Evolutionary conservation across 2,888 invertebrate genomes (phyloP).

Genomic region (Luperina testacea): DNA sequence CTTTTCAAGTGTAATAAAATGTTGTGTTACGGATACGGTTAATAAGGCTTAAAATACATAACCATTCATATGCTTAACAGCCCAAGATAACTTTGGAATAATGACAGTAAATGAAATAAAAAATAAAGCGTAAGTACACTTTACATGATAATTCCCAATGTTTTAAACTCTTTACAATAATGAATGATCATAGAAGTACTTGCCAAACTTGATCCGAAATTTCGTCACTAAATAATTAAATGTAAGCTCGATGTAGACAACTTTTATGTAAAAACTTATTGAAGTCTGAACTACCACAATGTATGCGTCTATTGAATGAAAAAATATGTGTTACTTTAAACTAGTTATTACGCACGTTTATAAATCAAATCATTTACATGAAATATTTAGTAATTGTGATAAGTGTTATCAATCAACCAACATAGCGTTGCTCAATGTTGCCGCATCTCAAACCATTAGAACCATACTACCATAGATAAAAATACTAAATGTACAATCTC

Average conservation of each 20-base stretch:
- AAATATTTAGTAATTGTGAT: slow-evolving; percentile 26
- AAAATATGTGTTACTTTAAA: neutral
- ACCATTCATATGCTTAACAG: neutral
- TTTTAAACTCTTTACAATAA: neutral
- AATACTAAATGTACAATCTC: too few relatives aligned
- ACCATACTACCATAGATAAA: too few relatives aligned
- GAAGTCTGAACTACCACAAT: neutral
- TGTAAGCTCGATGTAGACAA: neutral
- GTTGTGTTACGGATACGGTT: neutral
- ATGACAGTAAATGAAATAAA: neutral
- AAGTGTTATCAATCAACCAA: slow-evolving; percentile 38
- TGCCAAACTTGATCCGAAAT: slow-evolving; percentile 24
- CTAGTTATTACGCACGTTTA: neutral
- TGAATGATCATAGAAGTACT: slow-evolving; percentile 18
- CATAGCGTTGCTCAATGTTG: slow-evolving; percentile 24
- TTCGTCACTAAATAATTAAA: slow-evolving; percentile 13
- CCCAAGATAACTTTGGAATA: neutral
- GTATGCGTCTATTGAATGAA: neutral
- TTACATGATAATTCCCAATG: slow-evolving; percentile 13
- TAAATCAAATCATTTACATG: neutral
- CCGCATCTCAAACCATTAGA: slow-evolving; percentile 10
- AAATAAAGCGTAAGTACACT: neutral
- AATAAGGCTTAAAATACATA: neutral
- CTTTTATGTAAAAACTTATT: slow-evolving; percentile 1
- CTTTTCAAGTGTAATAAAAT: slow-evolving; percentile 22